Conservation (phyloP, 2,113 vertebrate species). For the Thryonomys swinderianus region DNA sequence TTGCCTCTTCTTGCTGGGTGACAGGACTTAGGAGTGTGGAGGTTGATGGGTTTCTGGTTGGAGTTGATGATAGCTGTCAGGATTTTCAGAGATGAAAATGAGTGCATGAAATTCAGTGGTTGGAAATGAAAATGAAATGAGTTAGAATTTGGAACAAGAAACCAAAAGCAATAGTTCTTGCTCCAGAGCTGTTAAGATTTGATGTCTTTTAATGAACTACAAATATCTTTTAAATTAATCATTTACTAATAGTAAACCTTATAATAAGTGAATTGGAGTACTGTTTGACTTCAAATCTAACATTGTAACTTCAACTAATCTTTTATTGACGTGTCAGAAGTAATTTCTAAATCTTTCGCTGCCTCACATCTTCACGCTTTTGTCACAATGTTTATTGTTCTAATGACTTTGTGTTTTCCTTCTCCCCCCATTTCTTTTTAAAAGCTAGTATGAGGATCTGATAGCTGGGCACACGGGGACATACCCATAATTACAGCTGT, state of each 20-base stretch:
- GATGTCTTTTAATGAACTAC: background rate
- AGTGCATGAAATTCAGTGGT: constrained; percentile 54
- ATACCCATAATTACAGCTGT: background rate
- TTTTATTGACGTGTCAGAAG: constrained; percentile 25
- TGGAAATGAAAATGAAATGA: constrained; percentile 33
- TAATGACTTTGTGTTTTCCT: background rate
- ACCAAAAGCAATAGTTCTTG: constrained; percentile 5
- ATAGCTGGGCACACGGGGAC: background rate
- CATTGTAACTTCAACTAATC: constrained; percentile 52
- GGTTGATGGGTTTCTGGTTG: constrained; percentile 61
- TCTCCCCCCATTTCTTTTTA: background rate
- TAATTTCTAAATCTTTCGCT: constrained; percentile 49
- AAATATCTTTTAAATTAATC: too few relatives aligned
- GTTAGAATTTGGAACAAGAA: constrained; percentile 55
- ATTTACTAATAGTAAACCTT: background rate
- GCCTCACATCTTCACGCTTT: constrained; percentile 34
- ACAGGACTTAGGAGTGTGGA: constrained; percentile 41
- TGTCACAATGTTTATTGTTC: constrained; percentile 46
- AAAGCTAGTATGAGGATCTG: background rate
- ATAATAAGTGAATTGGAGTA: background rate
- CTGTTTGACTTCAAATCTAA: background rate
- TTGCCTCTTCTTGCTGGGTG: constrained; percentile 33
- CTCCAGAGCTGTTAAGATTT: background rate
- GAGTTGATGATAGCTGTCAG: constrained; percentile 49
- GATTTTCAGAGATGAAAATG: constrained; percentile 56